phyloP scores from a whole-genome alignment of 2,797 vertebrate species.

The Amazona ochrocephala region DNA sequence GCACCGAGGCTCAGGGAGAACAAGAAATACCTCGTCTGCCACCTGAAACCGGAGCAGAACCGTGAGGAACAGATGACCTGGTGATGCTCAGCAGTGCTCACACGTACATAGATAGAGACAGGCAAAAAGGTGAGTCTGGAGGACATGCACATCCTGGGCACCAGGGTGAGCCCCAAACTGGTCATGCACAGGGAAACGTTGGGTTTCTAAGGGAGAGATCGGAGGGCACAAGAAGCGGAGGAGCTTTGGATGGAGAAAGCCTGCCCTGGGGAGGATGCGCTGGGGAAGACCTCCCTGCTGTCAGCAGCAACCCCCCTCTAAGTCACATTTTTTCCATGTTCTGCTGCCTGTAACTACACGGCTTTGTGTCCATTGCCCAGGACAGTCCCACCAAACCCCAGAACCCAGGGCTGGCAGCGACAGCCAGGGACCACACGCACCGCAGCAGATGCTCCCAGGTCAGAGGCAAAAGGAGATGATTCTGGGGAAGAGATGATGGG shows the following conservation, averaged over 20 bases:
- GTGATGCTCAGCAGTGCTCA: background rate
- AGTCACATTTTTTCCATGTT: fast-evolving
- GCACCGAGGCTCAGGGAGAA: background rate
- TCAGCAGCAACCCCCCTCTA: background rate
- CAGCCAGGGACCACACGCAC: fast-evolving
- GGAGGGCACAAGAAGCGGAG: background rate
- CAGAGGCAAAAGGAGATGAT: background rate
- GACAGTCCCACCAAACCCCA: background rate
- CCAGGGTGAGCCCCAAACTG: background rate
- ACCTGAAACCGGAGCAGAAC: background rate
- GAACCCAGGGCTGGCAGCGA: background rate
- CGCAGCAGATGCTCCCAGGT: fast-evolving
- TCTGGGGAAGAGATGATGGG: background rate
- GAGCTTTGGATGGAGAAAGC: background rate
- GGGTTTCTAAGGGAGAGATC: background rate
- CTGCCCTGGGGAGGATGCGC: background rate
- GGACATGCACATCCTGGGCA: background rate
- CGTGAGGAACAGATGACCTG: fast-evolving
- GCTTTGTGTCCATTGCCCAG: background rate
- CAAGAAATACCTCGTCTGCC: background rate
- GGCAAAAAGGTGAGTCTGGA: background rate
- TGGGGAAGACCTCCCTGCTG: background rate
- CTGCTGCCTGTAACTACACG: background rate
- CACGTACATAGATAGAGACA: background rate
- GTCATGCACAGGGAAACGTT: fast-evolving